Conservation (phyloP, 2,888 invertebrate species). For the Lottia gigantea region DNA sequence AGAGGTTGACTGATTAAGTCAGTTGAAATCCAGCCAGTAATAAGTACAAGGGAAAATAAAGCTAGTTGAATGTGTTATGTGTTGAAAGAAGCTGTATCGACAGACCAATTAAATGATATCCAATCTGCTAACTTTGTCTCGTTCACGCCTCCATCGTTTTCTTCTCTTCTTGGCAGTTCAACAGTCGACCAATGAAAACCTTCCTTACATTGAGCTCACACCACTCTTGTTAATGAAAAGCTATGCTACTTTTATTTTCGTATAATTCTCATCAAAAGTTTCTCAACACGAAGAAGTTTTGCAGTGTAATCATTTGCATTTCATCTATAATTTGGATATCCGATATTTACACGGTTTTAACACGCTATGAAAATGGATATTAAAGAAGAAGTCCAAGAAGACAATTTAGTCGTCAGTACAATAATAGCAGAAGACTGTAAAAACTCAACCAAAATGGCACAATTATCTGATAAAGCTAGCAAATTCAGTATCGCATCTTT, state of each 20-base stretch:
- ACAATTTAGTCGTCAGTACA: background rate
- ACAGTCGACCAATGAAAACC: slow-evolving; percentile 11
- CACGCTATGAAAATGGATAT: slow-evolving; percentile 3
- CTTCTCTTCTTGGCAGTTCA: slow-evolving; percentile 11
- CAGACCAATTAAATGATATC: slow-evolving; percentile 26
- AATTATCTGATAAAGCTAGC: slow-evolving; percentile 14
- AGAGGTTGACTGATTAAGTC: background rate
- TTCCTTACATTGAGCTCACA: slow-evolving; percentile 1
- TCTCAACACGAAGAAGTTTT: too few species aligned
- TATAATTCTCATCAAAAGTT: slow-evolving; percentile 3
- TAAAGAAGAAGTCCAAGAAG: slow-evolving; percentile 12
- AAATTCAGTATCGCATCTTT: slow-evolving; percentile 21
- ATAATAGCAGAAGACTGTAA: slow-evolving; percentile 1
- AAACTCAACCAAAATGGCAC: slow-evolving; percentile 4
- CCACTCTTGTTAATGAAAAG: background rate
- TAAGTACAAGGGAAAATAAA: slow-evolving; percentile 2
- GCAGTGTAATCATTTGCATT: too few species aligned
- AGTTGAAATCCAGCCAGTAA: slow-evolving; percentile 8
- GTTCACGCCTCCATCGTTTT: slow-evolving; percentile 17
- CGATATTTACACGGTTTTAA: too few species aligned
- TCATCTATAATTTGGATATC: too few species aligned
- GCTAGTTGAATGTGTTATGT: slow-evolving; percentile 21
- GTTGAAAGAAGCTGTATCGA: slow-evolving; percentile 27
- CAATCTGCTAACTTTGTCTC: slow-evolving; percentile 17
- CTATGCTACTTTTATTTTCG: background rate